Conservation (phyloP, 2,113 vertebrate species). For the Ptilorrhoa leucosticta region DNA sequence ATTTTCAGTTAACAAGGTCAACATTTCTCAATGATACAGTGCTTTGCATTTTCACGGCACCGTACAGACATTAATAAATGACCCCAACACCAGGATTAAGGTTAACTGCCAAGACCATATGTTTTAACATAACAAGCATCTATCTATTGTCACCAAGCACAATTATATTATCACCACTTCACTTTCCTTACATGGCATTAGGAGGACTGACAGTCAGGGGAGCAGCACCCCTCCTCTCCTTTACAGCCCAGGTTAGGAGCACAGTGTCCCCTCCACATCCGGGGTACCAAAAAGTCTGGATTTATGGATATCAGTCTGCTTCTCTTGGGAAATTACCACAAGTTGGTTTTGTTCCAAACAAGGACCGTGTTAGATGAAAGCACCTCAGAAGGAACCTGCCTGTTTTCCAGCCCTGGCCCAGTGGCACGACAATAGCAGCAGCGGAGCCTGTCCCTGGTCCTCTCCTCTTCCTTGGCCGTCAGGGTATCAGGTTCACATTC, state of each 20-base stretch:
- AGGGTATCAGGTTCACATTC: constrained; percentile 62
- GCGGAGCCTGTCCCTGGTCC: background rate
- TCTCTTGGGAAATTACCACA: background rate
- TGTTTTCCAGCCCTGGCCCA: background rate
- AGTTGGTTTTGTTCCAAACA: background rate
- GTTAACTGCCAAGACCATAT: background rate
- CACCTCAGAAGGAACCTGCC: background rate
- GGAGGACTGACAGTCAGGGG: background rate
- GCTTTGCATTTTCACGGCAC: background rate
- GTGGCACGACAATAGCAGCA: constrained; percentile 17
- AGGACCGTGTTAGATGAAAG: background rate
- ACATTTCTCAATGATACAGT: background rate
- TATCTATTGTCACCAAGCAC: background rate
- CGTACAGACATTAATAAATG: background rate
- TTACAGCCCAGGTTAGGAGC: background rate
- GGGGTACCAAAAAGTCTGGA: background rate
- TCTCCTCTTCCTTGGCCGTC: background rate
- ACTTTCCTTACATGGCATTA: background rate
- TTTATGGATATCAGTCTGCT: background rate
- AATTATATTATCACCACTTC: background rate
- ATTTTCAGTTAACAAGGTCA: background rate
- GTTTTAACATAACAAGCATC: constrained; percentile 16
- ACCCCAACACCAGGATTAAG: constrained; percentile 8
- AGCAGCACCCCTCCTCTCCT: background rate
- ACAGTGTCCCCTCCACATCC: background rate